These are phyloP conservation scores for Cynopterus sphinx DNA, from an alignment of 2,797 vertebrate genomes.

Conservation along the genomic window DNA sequence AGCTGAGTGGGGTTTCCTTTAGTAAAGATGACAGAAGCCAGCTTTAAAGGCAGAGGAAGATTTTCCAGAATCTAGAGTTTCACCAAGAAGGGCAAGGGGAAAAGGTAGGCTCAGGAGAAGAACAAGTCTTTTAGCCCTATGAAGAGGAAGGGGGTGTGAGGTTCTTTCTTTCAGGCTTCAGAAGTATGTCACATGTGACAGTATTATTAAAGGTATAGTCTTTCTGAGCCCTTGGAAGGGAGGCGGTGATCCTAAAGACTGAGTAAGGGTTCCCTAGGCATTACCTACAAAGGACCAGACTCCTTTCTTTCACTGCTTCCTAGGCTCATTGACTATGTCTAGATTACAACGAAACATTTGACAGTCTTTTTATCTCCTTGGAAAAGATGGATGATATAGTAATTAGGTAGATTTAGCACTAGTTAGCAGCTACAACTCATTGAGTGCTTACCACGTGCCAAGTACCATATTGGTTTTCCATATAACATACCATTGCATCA, in stretches of 20 bases:
- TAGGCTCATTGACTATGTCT: background rate
- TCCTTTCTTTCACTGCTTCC: background rate
- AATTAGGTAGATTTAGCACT: background rate
- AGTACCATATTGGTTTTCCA: background rate
- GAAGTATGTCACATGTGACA: background rate
- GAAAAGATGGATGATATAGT: background rate
- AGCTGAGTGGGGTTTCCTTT: slow-evolving; percentile 80
- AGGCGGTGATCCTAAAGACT: background rate
- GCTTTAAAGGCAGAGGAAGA: slow-evolving; percentile 78
- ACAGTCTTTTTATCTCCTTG: background rate
- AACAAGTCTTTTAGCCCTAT: background rate
- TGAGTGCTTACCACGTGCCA: background rate
- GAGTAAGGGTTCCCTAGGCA: background rate
- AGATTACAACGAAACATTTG: background rate
- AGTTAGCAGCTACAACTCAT: background rate
- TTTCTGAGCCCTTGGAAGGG: background rate
- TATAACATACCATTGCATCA: background rate
- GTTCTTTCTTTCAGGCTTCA: background rate
- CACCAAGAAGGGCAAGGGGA: background rate
- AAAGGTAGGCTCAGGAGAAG: background rate
- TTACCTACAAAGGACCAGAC: background rate
- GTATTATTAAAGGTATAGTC: background rate
- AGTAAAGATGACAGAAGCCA: slow-evolving; percentile 76
- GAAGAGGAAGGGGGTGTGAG: background rate
- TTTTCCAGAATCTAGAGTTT: slow-evolving; percentile 68